A percentile compares a stretch with the other conserved stretches of the same genome.
Conservation (phyloP, 2,113 vertebrate species). For the Seriola rivoliana region DNA sequence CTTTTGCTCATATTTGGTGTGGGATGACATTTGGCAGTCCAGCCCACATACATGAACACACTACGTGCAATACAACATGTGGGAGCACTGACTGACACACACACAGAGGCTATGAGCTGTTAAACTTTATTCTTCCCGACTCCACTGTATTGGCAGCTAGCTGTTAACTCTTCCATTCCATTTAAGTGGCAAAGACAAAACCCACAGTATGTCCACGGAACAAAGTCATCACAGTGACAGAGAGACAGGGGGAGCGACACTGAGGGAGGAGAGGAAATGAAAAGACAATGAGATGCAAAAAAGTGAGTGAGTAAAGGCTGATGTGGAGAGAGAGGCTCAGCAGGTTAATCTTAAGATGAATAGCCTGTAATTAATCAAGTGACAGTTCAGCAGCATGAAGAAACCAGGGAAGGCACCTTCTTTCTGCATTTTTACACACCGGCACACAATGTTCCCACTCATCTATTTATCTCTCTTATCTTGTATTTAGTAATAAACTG, state of each 20-base stretch:
- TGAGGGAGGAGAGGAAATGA: slow-evolving; percentile 24
- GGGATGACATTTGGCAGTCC: no score
- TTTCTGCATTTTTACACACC: slow-evolving; percentile 51
- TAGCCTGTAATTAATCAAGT: slow-evolving; percentile 69
- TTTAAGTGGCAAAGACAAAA: slow-evolving; percentile 25
- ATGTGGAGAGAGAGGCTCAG: slow-evolving; percentile 46
- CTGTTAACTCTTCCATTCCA: slow-evolving; percentile 26
- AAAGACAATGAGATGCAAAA: slow-evolving; percentile 37
- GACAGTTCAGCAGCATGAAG: slow-evolving; percentile 48
- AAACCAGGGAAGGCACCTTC: slow-evolving; percentile 29
- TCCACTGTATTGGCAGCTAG: slow-evolving; percentile 15
- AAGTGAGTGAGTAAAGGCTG: slow-evolving; percentile 16
- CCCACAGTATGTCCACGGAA: slow-evolving; percentile 6
- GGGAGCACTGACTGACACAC: not conserved
- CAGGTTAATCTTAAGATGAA: slow-evolving; percentile 64
- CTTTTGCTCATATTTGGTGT: not conserved
- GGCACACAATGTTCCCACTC: slow-evolving; percentile 23
- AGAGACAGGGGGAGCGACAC: not conserved
- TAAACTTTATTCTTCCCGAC: not conserved
- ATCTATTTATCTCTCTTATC: slow-evolving; percentile 43
- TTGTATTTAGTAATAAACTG: slow-evolving; percentile 33
- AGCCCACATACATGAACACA: not conserved
- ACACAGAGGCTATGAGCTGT: slow-evolving; percentile 1
- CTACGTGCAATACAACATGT: not conserved
- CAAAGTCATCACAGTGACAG: slow-evolving; percentile 40